phyloP scores from a whole-genome alignment of 2,888 invertebrate genomes.

The Troides oblongomaculatus region DNA sequence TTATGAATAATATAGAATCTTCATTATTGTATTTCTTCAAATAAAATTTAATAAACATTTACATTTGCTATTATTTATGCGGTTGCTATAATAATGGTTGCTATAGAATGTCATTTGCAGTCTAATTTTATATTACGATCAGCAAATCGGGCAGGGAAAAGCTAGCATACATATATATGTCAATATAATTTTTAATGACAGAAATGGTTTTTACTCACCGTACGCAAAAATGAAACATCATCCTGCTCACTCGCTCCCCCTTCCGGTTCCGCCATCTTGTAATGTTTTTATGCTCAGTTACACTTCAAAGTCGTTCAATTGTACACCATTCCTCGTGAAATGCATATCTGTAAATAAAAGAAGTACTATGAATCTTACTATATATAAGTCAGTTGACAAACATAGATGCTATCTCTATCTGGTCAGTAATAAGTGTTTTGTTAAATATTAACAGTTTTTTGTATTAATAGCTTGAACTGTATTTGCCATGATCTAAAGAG shows the following conservation, averaged over 20 bases:
- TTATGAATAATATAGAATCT: too few species aligned
- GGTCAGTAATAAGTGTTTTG: background rate
- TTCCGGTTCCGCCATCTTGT: constrained; percentile 93
- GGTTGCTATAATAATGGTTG: too few species aligned
- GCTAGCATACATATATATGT: too few species aligned
- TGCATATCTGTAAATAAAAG: constrained; percentile 62
- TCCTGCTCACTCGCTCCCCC: constrained; percentile 97
- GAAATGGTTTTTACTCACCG: constrained; percentile 84
- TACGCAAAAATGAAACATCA: constrained; percentile 99
- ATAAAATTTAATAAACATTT: too few species aligned
- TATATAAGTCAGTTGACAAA: background rate
- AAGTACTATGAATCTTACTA: background rate
- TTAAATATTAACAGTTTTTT: background rate
- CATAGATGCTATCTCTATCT: background rate
- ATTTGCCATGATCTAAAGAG: too few species aligned
- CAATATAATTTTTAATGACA: too few species aligned
- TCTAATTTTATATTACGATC: too few species aligned
- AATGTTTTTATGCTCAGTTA: constrained; percentile 47
- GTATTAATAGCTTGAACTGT: too few species aligned
- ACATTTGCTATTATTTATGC: too few species aligned
- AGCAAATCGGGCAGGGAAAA: too few species aligned
- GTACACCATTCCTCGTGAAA: constrained; percentile 54
- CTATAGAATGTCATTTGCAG: too few species aligned
- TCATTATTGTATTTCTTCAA: too few species aligned
- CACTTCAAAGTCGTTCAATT: constrained; percentile 41